Evolutionary conservation across 1,140 invertebrate genomes (phyloP), one percentile per base, ranked within the genome.

Genomic region (Micrasema longulum): DNA sequence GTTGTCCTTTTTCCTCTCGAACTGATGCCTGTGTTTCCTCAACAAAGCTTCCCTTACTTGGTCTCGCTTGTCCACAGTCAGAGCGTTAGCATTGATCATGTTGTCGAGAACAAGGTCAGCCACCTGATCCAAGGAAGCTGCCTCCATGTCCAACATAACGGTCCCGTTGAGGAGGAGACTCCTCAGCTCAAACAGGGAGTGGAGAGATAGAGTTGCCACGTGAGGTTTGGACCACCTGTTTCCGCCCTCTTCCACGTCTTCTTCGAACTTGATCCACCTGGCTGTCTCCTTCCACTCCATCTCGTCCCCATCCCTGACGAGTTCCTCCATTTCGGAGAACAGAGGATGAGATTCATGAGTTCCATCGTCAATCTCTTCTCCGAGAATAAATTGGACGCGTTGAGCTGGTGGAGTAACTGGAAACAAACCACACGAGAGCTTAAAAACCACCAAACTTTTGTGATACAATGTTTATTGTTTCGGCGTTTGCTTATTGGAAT

Each of bases 231-330:
- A 96, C 95, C 95, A 97, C 55, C 95, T 86, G 79, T 97, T 96
- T 53, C 95, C 95, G 22, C 95, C 94, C 84, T 97, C 95, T 83
- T 97, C 95, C 0, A 97, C 95, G 79, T 97, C 94, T 81, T 97
- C 95, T 79, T 97, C 95, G 80, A 97, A 97, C 81, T 97, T 97
- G 48, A 97, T 95, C 95, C 95, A 97, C 77, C 95, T 90, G 16
- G 96, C 96, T n/a, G 96, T 97, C 86, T 98, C 96, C 81, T 96
- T 97, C 96, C 96, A 98, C 86, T 97, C 93, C 81, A 95, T 90
- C 76, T 96, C 93, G 65, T 94, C 94, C 66, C 95, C 94, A 43
- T 94, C 93, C 76, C 88, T 89, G 62, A 94, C 90, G 70, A 98
- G 88, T 79, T 97, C 96, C 77, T 95, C 95, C 95, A 98, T 96